Evolutionary conservation across 1,140 invertebrate genomes (phyloP).

Genomic region (Drosophila ohnishii): DNA sequence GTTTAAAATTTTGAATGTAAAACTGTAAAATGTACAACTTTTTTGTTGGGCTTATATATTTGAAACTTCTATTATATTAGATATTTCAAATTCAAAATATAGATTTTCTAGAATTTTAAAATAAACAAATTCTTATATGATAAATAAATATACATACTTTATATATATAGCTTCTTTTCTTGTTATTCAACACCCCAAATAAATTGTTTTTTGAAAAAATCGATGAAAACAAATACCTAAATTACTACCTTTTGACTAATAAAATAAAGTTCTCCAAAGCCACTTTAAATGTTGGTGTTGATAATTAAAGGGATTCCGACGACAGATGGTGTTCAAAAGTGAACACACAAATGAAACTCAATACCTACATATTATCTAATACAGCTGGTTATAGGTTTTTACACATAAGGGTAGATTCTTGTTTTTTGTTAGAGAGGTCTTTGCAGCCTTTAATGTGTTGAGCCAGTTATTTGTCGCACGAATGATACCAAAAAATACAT

Average conservation of each 20-base stretch:
- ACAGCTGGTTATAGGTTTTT: slow-evolving; percentile 6
- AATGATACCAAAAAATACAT: not conserved
- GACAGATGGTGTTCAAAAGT: slow-evolving; percentile 7
- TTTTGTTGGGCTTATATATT: too few relatives aligned
- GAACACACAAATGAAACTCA: slow-evolving; percentile 15
- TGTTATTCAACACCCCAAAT: too few relatives aligned
- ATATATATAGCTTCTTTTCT: too few relatives aligned
- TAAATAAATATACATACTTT: too few relatives aligned
- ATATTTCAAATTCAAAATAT: too few relatives aligned
- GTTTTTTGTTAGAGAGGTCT: not conserved
- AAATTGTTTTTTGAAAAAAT: too few relatives aligned
- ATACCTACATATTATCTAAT: slow-evolving; percentile 15
- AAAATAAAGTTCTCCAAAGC: not conserved
- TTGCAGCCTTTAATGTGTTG: not conserved
- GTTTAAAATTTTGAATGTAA: too few relatives aligned
- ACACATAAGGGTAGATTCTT: slow-evolving; percentile 4
- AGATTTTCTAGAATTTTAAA: too few relatives aligned
- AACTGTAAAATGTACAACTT: too few relatives aligned
- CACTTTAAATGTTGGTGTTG: slow-evolving; percentile 1
- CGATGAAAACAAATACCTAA: not conserved
- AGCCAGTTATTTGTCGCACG: slow-evolving; percentile 1
- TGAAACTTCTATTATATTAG: too few relatives aligned
- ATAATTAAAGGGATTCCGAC: slow-evolving; percentile 8
- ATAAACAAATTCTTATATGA: too few relatives aligned
- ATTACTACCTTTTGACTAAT: not conserved